A percentile compares a stretch with the other conserved stretches of the same genome.
Conservation (phyloP, 2,888 invertebrate genomes). For the Parascotia fuliginaria region DNA sequence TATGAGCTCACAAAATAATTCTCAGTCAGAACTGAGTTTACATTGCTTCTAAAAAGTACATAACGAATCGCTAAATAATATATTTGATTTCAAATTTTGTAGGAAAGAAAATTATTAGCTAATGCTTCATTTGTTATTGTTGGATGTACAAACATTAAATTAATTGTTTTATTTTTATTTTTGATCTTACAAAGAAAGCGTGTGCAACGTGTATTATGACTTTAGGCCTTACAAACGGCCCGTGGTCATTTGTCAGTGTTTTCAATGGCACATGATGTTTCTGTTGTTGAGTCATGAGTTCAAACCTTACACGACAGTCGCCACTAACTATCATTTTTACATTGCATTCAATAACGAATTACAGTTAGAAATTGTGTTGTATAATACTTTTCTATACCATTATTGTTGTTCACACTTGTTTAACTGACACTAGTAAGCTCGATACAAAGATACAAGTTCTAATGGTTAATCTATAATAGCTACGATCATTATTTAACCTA, state of each 20-base stretch:
- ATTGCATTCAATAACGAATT: constrained; percentile 5
- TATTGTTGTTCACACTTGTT: constrained; percentile 6
- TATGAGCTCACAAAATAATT: too few relatives aligned
- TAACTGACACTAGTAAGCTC: too few relatives aligned
- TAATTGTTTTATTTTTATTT: not conserved
- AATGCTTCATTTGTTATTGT: not conserved
- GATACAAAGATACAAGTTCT: too few relatives aligned
- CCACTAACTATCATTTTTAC: constrained; percentile 19
- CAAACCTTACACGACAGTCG: constrained; percentile 22
- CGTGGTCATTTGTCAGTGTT: constrained; percentile 26
- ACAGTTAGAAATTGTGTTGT: not conserved
- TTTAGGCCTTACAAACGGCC: constrained; percentile 4
- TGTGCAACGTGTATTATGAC: not conserved
- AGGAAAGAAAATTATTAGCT: too few relatives aligned
- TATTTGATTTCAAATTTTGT: too few relatives aligned
- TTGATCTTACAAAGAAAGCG: not conserved
- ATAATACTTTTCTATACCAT: not conserved
- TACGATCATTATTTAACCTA: too few relatives aligned
- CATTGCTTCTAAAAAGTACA: too few relatives aligned
- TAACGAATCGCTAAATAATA: too few relatives aligned
- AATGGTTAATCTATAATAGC: too few relatives aligned
- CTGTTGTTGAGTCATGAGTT: constrained; percentile 36
- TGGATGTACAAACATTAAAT: not conserved
- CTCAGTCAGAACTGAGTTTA: too few relatives aligned
- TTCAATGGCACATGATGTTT: constrained; percentile 27